Evolutionary conservation across 2,113 vertebrate species (phyloP).

Genomic region (Poeciliopsis prolifica): DNA sequence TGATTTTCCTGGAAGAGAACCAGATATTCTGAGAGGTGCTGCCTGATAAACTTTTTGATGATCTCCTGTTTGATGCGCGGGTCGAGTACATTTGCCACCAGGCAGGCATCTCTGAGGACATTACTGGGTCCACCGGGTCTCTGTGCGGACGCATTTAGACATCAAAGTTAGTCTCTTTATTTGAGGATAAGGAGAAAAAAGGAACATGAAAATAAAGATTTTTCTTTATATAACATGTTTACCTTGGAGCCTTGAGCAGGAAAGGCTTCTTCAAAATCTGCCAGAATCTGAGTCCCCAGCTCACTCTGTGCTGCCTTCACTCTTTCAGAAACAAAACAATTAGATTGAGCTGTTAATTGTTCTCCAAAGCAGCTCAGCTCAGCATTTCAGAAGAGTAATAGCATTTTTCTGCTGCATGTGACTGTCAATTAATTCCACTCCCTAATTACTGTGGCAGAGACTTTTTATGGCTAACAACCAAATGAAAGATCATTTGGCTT

Average conservation of each 20-base stretch:
- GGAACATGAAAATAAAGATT: background rate
- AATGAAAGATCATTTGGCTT: background rate
- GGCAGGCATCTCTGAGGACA: slow-evolving; percentile 93
- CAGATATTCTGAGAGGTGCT: slow-evolving; percentile 95
- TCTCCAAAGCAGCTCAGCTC: background rate
- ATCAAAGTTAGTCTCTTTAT: background rate
- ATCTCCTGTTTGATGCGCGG: slow-evolving; percentile 97
- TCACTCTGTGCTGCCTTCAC: slow-evolving; percentile 96
- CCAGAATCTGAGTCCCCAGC: slow-evolving; percentile 95
- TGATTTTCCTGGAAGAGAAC: slow-evolving; percentile 99
- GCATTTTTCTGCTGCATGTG: background rate
- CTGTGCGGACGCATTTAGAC: slow-evolving; percentile 61
- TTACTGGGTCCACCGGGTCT: slow-evolving; percentile 94
- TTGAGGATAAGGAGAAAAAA: slow-evolving; percentile 2
- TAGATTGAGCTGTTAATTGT: background rate
- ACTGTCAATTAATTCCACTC: background rate
- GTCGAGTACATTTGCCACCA: slow-evolving; percentile 95
- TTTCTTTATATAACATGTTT: slow-evolving; percentile 28
- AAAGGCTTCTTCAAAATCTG: slow-evolving; percentile 97
- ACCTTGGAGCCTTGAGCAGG: slow-evolving; percentile 97
- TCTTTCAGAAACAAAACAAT: slow-evolving; percentile 72
- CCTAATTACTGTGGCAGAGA: background rate
- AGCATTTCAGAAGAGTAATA: background rate
- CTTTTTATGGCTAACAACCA: slow-evolving; percentile 1
- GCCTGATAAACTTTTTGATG: slow-evolving; percentile 98